Evolutionary conservation across 2,113 vertebrate genomes (phyloP).

Genomic region (Macroglossus sobrinus): DNA sequence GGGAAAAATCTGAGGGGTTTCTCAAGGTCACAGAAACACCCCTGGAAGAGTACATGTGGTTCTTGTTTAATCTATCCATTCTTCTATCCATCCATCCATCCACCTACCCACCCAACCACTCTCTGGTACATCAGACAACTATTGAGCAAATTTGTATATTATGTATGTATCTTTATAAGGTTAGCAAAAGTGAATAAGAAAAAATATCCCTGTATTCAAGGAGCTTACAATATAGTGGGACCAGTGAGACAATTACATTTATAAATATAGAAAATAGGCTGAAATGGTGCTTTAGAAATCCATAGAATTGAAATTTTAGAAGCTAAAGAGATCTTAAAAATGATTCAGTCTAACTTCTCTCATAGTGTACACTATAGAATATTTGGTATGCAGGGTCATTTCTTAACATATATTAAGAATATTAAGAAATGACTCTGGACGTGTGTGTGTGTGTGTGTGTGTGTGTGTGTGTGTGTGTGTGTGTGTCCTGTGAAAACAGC

Average conservation of each 20-base stretch:
- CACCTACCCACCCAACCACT: background rate
- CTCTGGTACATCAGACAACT: background rate
- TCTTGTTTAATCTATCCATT: background rate
- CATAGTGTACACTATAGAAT: background rate
- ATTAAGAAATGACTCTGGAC: background rate
- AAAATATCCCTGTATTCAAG: background rate
- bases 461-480: background rate
- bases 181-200: background rate
- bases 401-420: background rate
- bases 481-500: background rate
- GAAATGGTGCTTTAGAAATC: background rate
- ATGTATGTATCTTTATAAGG: background rate
- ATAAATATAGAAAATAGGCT: background rate
- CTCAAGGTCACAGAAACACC: background rate
- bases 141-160: background rate
- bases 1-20: background rate
- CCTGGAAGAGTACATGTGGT: background rate
- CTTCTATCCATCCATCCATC: background rate
- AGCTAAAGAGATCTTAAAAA: background rate
- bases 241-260: background rate
- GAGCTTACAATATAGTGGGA: background rate
- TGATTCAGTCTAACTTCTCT: background rate
- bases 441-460: background rate
- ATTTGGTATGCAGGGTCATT: background rate
- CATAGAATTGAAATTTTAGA: background rate